phyloP scores from a whole-genome alignment of 2,797 vertebrate species.

The Pseudocheirus occidentalis region DNA sequence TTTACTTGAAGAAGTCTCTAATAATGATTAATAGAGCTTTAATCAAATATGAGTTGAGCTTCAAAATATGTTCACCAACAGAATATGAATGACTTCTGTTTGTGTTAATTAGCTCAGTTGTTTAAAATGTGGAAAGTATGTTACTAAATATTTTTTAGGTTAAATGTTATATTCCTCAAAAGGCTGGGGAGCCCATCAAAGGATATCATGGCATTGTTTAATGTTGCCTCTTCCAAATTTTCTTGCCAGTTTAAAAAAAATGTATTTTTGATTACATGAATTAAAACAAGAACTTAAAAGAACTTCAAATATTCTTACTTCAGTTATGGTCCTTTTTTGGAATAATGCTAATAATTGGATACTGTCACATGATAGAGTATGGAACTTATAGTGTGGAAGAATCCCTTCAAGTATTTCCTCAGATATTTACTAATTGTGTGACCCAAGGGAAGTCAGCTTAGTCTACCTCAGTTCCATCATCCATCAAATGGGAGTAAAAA shows the following conservation, averaged over 20 bases:
- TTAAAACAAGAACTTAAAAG: background rate
- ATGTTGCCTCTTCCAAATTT: background rate
- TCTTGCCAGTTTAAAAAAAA: background rate
- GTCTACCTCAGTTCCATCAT: background rate
- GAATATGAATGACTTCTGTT: conserved; percentile 67
- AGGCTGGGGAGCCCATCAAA: background rate
- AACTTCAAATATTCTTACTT: background rate
- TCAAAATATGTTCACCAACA: conserved; percentile 48
- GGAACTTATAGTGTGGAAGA: background rate
- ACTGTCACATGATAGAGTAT: background rate
- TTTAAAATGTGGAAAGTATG: background rate
- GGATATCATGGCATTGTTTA: background rate
- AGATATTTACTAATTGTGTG: background rate
- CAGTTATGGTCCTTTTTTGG: background rate
- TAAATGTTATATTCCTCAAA: background rate
- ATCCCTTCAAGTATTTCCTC: background rate
- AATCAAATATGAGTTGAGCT: conserved; percentile 76
- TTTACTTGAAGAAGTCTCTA: conserved; percentile 80
- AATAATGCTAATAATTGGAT: background rate
- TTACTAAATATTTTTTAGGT: background rate
- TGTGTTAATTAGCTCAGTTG: conserved; percentile 41
- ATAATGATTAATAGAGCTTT: conserved; percentile 83
- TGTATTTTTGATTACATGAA: background rate
- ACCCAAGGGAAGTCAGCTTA: background rate
- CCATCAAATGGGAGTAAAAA: background rate